These are phyloP conservation scores for Columba janthina DNA, from an alignment of 2,113 vertebrate species.

Conservation along the genomic window DNA sequence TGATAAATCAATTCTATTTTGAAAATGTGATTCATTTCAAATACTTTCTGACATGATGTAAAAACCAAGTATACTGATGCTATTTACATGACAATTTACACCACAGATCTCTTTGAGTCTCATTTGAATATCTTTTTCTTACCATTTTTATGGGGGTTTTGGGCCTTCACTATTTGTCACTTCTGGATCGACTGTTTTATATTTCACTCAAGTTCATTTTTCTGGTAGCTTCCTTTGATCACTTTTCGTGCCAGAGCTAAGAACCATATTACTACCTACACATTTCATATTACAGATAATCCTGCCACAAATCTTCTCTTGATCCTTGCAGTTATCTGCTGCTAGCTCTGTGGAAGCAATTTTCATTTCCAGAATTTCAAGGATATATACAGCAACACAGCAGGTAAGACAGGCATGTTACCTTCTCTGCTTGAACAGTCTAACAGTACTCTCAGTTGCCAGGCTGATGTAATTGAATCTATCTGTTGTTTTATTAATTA, in stretches of 20 bases:
- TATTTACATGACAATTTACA: background rate
- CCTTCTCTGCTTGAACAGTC: background rate
- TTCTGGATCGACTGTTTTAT: background rate
- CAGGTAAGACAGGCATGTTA: background rate
- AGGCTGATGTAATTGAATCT: background rate
- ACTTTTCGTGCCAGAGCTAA: conserved; percentile 4
- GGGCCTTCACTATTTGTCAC: background rate
- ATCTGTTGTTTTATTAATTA: background rate
- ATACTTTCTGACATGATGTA: background rate
- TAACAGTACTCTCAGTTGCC: background rate
- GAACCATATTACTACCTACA: conserved; percentile 20
- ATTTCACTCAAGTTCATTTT: conserved; percentile 12
- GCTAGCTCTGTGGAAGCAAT: background rate
- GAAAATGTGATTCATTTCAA: background rate
- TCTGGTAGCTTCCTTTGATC: background rate
- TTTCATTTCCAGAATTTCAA: conserved; percentile 37
- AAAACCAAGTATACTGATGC: background rate
- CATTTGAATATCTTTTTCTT: background rate
- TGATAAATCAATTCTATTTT: background rate
- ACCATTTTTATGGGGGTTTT: background rate
- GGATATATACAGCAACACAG: background rate
- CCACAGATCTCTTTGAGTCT: background rate
- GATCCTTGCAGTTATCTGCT: conserved; percentile 33
- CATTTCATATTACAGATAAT: background rate
- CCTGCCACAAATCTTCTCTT: conserved; percentile 56